Conservation (phyloP, 1,140 invertebrate species). For the Zaprionus capensis region DNA sequence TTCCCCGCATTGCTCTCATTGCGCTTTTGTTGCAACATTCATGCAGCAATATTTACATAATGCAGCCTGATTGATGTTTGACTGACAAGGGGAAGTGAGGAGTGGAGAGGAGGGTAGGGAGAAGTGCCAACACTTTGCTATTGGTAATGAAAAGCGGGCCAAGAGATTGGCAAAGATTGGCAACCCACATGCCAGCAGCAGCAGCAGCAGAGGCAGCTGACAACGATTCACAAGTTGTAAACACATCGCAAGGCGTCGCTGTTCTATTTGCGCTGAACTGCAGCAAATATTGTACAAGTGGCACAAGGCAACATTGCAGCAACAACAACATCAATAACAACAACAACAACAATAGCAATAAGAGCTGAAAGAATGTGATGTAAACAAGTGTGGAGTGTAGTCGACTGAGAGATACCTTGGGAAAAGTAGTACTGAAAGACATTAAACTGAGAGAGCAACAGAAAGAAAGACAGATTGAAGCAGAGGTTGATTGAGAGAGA, state of each 20-base stretch:
- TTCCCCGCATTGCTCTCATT: conserved; percentile 16
- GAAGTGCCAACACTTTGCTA: conserved; percentile 23
- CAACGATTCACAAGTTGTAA: conserved; percentile 77
- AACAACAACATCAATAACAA: conserved; percentile 44
- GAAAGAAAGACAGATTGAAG: background rate
- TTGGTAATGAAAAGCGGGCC: conserved; percentile 77
- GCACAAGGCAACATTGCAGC: conserved; percentile 46
- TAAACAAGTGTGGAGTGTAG: background rate
- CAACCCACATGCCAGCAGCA: conserved; percentile 30
- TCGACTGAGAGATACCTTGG: background rate
- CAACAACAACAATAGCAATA: background rate
- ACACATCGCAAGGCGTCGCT: conserved; percentile 67
- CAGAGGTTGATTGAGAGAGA: background rate
- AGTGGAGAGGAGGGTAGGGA: background rate
- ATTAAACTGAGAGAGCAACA: background rate
- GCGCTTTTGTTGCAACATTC: conserved; percentile 78
- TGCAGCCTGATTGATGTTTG: conserved; percentile 78
- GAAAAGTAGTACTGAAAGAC: background rate
- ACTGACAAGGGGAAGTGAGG: conserved; percentile 14
- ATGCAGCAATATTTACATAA: conserved; percentile 75
- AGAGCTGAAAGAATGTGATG: background rate
- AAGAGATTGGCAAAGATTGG: conserved; percentile 61
- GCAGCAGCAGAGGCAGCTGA: conserved; percentile 52
- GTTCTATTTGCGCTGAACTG: conserved; percentile 61
- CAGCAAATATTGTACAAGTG: conserved; percentile 46